Evolutionary conservation across 1,140 invertebrate genomes (phyloP).

Genomic region (Trypoxylus dichotomus): DNA sequence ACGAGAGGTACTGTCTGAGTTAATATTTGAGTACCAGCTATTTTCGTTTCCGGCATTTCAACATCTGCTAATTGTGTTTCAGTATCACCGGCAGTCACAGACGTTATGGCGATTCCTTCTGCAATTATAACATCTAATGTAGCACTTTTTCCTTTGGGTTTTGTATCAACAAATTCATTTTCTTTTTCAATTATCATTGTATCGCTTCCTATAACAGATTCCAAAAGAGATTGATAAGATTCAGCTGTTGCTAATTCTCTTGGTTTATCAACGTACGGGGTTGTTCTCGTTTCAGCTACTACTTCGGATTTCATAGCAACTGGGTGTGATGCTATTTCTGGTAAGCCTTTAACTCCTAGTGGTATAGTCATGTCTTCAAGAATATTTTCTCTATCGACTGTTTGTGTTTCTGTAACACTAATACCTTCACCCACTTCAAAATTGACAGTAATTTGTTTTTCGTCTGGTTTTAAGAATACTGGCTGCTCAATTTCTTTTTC

Average conservation of each 20-base stretch:
- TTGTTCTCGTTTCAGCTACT: conserved; percentile 40
- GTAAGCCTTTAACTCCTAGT: conserved; percentile 52
- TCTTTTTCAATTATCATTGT: conserved; percentile 56
- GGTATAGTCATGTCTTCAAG: conserved; percentile 51
- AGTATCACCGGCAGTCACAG: conserved; percentile 57
- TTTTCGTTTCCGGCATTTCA: conserved; percentile 36
- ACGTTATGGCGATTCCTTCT: conserved; percentile 56
- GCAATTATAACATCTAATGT: conserved; percentile 55
- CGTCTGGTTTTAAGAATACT: conserved; percentile 55
- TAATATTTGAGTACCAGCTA: conserved; percentile 43
- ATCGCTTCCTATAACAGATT: conserved; percentile 53
- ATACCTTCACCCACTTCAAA: conserved; percentile 58
- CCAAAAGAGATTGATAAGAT: conserved; percentile 52
- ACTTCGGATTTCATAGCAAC: conserved; percentile 60
- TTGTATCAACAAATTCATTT: conserved; percentile 53
- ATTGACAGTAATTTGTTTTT: conserved; percentile 52
- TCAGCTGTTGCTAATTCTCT: conserved; percentile 50
- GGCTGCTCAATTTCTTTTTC: conserved; percentile 59
- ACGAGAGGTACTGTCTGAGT: conserved; percentile 46
- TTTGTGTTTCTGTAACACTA: conserved; percentile 54
- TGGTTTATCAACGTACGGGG: conserved; percentile 39
- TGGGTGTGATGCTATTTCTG: conserved; percentile 56
- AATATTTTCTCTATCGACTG: conserved; percentile 58
- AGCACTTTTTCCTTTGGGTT: conserved; percentile 53
- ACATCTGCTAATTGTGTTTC: conserved; percentile 53